A percentile compares a stretch with the other conserved stretches of the same genome.
Conservation (phyloP, 2,113 vertebrate genomes). For the Macaca nemestrina region DNA sequence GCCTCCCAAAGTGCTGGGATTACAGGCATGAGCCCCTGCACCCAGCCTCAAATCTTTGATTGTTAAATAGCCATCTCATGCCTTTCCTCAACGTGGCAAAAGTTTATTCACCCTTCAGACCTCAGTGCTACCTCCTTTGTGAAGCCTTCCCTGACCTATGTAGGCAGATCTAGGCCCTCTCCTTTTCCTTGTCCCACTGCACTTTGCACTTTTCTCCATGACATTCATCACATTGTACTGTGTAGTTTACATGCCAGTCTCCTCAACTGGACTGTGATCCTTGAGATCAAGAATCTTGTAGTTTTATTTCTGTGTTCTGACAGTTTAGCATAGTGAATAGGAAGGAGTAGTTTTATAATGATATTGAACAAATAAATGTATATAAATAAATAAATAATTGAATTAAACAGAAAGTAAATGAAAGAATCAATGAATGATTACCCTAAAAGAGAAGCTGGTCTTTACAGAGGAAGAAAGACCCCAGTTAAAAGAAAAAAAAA, state of each 20-base stretch:
- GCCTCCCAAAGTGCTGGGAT: no score
- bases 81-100: background rate
- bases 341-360: conserved; percentile 22
- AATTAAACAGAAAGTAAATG: background rate
- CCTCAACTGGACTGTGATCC: background rate
- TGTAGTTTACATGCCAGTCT: background rate
- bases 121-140: background rate
- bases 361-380: conserved; percentile 9
- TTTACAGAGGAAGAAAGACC: conserved; percentile 27
- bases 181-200: background rate
- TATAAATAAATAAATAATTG: background rate
- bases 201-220: background rate
- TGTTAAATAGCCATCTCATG: background rate
- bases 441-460: background rate
- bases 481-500: background rate
- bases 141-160: background rate
- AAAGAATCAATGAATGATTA: conserved; percentile 9
- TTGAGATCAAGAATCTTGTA: background rate
- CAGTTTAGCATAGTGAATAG: background rate
- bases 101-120: background rate
- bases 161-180: background rate
- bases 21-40: no score
- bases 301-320: conserved; percentile 17
- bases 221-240: background rate
- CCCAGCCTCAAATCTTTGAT: background rate